Evolutionary conservation across 2,113 vertebrate genomes (phyloP).

Genomic region (Noctilio leporinus): DNA sequence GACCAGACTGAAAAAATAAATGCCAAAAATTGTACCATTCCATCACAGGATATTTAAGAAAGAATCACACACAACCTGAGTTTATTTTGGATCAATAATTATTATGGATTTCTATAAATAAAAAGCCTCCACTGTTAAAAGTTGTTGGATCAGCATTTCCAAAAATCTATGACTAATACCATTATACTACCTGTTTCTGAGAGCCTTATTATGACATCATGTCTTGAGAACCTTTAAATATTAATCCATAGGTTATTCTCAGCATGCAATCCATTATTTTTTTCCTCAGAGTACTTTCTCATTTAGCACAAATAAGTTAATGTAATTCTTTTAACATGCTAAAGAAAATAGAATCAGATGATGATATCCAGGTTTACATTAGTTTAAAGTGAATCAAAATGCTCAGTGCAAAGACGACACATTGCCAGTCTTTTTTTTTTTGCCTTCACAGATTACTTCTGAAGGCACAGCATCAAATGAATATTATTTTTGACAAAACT

Average conservation of each 20-base stretch:
- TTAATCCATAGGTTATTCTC: constrained; percentile 62
- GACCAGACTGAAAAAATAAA: constrained; percentile 27
- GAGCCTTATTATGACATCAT: constrained; percentile 58
- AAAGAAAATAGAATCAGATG: constrained; percentile 17
- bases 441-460: constrained; percentile 20
- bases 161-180: constrained; percentile 57
- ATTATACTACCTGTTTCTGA: constrained; percentile 48
- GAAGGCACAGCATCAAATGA: neutral
- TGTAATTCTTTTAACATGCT: constrained; percentile 30
- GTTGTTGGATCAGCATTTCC: constrained; percentile 52
- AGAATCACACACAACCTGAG: constrained; percentile 45
- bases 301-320: constrained; percentile 31
- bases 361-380: neutral
- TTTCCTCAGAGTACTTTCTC: constrained; percentile 23
- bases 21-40: constrained; percentile 6
- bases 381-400: constrained; percentile 36
- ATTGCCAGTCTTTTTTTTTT: constrained; percentile 17
- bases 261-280: constrained; percentile 40
- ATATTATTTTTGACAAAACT: constrained; percentile 37
- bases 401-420: neutral
- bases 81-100: constrained; percentile 64
- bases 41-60: constrained; percentile 27
- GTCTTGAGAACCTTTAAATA: constrained; percentile 66
- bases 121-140: constrained; percentile 47
- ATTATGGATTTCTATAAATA: constrained; percentile 63